A percentile compares a stretch with the other conserved stretches of the same genome.
Evolutionary conservation across 2,113 vertebrate species (phyloP).

Genomic region (Xiphias gladius): DNA sequence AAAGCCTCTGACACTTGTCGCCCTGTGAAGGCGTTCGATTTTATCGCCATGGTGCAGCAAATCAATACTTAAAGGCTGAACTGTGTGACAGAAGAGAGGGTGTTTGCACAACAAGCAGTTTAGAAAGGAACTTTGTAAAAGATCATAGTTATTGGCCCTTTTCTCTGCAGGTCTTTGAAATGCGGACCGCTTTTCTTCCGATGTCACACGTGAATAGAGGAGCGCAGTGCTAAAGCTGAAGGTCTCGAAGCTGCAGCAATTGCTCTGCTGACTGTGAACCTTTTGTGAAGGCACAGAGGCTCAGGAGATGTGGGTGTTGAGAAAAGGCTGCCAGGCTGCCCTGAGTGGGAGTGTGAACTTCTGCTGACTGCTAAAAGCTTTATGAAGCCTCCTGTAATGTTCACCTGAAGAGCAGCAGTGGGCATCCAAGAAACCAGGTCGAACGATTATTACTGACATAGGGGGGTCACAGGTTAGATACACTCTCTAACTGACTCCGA

Average conservation of each 20-base stretch:
- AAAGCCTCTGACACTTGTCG: neutral
- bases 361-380: slow-evolving; percentile 60
- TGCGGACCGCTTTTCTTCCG: neutral
- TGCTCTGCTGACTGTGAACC: slow-evolving; percentile 46
- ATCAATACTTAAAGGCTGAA: slow-evolving; percentile 25
- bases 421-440: slow-evolving; percentile 5
- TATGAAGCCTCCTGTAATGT: slow-evolving; percentile 25
- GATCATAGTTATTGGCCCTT: slow-evolving; percentile 14
- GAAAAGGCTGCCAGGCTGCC: slow-evolving; percentile 47
- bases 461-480: slow-evolving; percentile 13
- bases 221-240: neutral
- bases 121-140: slow-evolving; percentile 13
- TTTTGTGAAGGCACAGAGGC: slow-evolving; percentile 50
- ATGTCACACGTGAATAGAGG: slow-evolving; percentile 16
- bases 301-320: slow-evolving; percentile 50
- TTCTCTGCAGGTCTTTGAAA: slow-evolving; percentile 25
- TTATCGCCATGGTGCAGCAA: neutral
- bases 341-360: slow-evolving; percentile 66
- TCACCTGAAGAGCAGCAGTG: slow-evolving; percentile 38
- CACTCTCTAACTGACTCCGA: neutral
- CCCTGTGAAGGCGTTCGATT: slow-evolving; percentile 5
- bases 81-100: neutral
- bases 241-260: neutral
- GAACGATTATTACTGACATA: slow-evolving; percentile 13
- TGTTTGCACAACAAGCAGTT: slow-evolving; percentile 35